Conservation (phyloP, 2,113 vertebrate species). For the Sinocyclocheilus anophthalmus region DNA sequence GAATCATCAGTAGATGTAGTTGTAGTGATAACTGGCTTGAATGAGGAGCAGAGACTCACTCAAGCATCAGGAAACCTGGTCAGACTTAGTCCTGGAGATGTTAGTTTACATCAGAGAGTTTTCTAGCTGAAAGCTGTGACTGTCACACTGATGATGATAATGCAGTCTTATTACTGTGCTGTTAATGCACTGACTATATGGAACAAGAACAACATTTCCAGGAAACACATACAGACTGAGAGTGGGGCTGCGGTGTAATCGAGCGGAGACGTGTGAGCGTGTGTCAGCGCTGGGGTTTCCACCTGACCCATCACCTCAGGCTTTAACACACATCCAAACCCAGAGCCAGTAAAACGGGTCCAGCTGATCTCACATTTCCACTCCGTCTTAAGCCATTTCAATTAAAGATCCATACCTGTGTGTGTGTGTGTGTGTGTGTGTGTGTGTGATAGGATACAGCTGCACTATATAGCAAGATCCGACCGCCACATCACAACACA, state of each 20-base stretch:
- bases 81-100: background rate
- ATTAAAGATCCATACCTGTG: background rate
- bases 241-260: background rate
- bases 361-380: slow-evolving; percentile 11
- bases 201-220: background rate
- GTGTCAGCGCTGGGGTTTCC: background rate
- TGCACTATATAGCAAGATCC: slow-evolving; percentile 55
- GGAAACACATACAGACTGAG: background rate
- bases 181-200: background rate
- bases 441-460: slow-evolving; percentile 51
- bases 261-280: background rate
- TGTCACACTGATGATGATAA: background rate
- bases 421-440: background rate
- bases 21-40: background rate
- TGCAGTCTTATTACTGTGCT: background rate
- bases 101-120: background rate
- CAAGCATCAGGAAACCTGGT: no score
- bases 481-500: slow-evolving; percentile 10
- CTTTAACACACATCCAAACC: slow-evolving; percentile 26
- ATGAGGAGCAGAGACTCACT: background rate
- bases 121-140: background rate
- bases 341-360: slow-evolving; percentile 53
- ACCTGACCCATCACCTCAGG: slow-evolving; percentile 40
- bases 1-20: background rate
- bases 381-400: background rate